Conservation (phyloP, 2,113 vertebrate species). For the Mustela lutreola region DNA sequence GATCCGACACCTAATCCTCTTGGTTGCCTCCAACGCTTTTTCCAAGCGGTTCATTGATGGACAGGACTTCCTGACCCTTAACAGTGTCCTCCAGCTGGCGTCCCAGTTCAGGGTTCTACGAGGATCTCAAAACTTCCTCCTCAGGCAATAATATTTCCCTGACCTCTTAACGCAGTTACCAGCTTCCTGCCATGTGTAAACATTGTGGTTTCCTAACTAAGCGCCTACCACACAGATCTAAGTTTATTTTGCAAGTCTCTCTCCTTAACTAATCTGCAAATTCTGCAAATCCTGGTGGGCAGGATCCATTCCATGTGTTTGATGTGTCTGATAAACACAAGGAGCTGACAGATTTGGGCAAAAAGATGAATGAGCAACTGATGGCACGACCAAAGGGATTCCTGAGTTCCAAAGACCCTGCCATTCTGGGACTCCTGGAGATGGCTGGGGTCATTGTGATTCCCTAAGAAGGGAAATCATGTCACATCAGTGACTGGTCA, state of each 20-base stretch:
- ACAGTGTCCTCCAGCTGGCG: too few species aligned
- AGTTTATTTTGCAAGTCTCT: neutral
- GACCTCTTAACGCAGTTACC: neutral
- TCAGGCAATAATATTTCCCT: neutral
- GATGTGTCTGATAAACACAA: neutral
- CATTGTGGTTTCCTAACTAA: slow-evolving; percentile 20
- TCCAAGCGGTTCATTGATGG: neutral
- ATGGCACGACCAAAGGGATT: neutral
- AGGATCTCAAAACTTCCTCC: neutral
- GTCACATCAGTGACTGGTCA: neutral
- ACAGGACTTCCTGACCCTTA: neutral
- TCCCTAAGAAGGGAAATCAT: neutral
- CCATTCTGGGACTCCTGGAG: neutral
- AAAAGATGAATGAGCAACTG: neutral
- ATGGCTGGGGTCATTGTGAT: neutral
- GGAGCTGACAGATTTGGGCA: neutral
- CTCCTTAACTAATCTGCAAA: neutral
- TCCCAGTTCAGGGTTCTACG: neutral
- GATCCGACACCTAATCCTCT: neutral
- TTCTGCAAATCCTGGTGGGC: neutral
- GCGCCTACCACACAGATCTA: neutral
- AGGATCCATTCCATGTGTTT: neutral
- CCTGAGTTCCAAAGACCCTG: neutral
- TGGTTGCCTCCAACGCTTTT: neutral
- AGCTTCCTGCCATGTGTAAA: neutral